phyloP scores from a whole-genome alignment of 1,140 invertebrate species.

The Ceratina australensis region DNA sequence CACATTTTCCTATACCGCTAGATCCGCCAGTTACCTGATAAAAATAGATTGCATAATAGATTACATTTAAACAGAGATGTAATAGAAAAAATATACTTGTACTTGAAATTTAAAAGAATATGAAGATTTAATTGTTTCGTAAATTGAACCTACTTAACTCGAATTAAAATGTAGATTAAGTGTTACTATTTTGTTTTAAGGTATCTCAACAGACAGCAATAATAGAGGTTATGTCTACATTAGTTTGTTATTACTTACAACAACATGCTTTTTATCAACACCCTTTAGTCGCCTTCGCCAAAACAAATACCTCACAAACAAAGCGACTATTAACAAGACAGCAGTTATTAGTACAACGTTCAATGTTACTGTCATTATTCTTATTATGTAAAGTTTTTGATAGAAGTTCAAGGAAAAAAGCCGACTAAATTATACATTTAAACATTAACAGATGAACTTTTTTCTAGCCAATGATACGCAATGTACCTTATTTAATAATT shows the following conservation, averaged over 20 bases:
- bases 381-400: neutral
- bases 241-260: constrained; percentile 57
- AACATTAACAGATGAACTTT: neutral
- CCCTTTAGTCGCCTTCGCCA: constrained; percentile 43
- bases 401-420: neutral
- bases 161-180: too few species aligned
- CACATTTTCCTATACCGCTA: constrained; percentile 94
- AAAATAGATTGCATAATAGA: neutral
- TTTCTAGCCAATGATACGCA: too few species aligned
- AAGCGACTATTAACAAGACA: constrained; percentile 39
- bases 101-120: too few species aligned
- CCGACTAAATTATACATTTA: constrained; percentile 2
- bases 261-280: constrained; percentile 67
- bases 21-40: constrained; percentile 93
- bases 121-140: too few species aligned
- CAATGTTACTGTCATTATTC: constrained; percentile 45
- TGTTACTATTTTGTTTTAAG: too few species aligned
- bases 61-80: too few species aligned
- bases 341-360: constrained; percentile 34
- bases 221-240: too few species aligned
- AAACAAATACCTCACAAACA: constrained; percentile 51
- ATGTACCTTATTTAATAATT: too few species aligned
- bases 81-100: too few species aligned
- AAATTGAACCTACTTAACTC: too few species aligned
- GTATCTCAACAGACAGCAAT: too few species aligned